Base-by-base conservation (phyloP, 2,888 invertebrate species). In the Gandaritis pyraliata region DNA sequence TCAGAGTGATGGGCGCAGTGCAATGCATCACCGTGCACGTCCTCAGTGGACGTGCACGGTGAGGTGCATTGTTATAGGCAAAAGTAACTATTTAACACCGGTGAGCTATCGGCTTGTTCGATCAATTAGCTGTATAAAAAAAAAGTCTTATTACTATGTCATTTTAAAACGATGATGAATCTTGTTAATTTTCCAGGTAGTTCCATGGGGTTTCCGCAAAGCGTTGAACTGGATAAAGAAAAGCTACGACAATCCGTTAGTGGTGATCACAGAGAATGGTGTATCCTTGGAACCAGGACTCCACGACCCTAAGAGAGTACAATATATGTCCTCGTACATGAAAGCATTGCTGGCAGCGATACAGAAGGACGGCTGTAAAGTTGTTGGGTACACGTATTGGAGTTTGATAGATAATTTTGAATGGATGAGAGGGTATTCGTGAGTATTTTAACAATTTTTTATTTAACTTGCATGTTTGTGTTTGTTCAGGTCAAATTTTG, bases 321-420 rank as follows among this genome's bases (percentile, higher is more conserved):
- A 88, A 61, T 95, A 94, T 76, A 87, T 93, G 1, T 89, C 93
- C 55, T 77, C 82, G 0, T 93, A 94, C 70, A 72, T 94, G 12
- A 81, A 86, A 16, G 76, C 89, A 0, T 54, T 94, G 13, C 82
- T 92, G 46, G 72, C 82, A 1, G 94, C 94, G 0, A 74, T 95
- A 0, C 70, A 76, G 0, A 86, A 92, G 39, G 94, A 95, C 76
- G 92, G 93, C 0, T 94, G 94, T 66, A 88, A 89, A 52, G 92
- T 95, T 0, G 78, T 88, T 8, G 96, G 95, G 0, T 97, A 96
- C 76, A 94, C 95, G 0, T 94, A 94, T 57, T 97, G 97, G 96
- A 95, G 95, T 67, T 83, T 97, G 13, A 93, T 97, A 84, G 97
- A 97, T 75, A 96, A 96, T 77, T 96, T 95, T 82, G 97, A 97